These are phyloP conservation scores for Threskiornis aethiopicus DNA, from an alignment of 2,797 vertebrate genomes.

Conservation along the genomic window DNA sequence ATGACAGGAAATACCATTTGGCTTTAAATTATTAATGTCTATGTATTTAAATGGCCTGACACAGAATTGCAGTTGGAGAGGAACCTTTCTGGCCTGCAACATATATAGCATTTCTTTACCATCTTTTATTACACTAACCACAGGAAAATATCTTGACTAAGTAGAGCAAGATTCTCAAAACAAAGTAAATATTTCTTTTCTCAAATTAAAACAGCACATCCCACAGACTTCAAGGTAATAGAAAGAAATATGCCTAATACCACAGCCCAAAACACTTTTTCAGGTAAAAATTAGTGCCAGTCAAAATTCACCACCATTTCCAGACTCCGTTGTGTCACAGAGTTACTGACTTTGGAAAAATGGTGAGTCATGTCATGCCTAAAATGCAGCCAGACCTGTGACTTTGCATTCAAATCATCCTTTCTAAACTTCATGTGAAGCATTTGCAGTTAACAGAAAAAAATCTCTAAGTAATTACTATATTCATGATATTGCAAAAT, in stretches of 20 bases:
- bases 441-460: not conserved
- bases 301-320: not conserved
- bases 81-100: not conserved
- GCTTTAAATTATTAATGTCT: not conserved
- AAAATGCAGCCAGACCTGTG: not conserved
- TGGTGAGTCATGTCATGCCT: not conserved
- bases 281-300: not conserved
- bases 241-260: not conserved
- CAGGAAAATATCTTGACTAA: not conserved
- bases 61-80: not conserved
- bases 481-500: not conserved
- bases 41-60: not conserved
- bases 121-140: not conserved
- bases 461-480: not conserved
- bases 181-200: not conserved
- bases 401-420: not conserved
- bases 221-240: not conserved
- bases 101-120: not conserved
- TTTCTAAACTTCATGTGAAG: not conserved
- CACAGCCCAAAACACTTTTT: not conserved
- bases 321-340: not conserved
- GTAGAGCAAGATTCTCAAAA: not conserved
- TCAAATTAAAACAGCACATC: not conserved
- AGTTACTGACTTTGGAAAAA: not conserved
- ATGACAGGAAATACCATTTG: not conserved